These are phyloP conservation scores for Sphyrna mokarran DNA, from an alignment of 2,113 vertebrate genomes.

Conservation along the genomic window DNA sequence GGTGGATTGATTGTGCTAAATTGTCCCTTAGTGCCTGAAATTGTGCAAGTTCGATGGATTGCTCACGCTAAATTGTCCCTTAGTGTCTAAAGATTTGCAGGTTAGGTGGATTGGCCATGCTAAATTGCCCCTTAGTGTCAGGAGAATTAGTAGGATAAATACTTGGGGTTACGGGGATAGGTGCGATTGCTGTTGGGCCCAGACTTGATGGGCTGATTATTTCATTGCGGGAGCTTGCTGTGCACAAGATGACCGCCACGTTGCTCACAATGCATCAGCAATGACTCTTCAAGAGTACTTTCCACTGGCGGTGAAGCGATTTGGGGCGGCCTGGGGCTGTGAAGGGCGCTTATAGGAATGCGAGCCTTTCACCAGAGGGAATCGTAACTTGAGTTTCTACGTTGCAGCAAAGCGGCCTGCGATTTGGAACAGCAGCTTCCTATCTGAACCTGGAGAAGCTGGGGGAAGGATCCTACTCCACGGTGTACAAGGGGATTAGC, in stretches of 20 bases:
- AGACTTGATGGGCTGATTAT: not conserved
- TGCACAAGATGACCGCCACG: not conserved
- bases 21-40: too few species aligned
- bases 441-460: slow-evolving; percentile 82
- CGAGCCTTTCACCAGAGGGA: not conserved
- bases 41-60: too few species aligned
- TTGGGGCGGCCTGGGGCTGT: not conserved
- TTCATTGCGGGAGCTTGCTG: not conserved
- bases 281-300: not conserved
- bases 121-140: too few species aligned
- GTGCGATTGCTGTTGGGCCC: too few species aligned
- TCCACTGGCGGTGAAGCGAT: not conserved
- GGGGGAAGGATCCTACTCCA: slow-evolving; percentile 75
- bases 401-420: slow-evolving; percentile 64
- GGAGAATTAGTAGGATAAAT: too few species aligned
- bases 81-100: too few species aligned
- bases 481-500: slow-evolving; percentile 84
- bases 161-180: too few species aligned
- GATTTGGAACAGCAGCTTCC: slow-evolving; percentile 72
- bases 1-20: too few species aligned
- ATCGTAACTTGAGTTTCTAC: slow-evolving; percentile 1
- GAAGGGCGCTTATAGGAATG: not conserved
- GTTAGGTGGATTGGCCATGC: too few species aligned
- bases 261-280: not conserved
- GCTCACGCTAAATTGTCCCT: too few species aligned